Evolutionary conservation across 2,888 invertebrate species (phyloP).

Genomic region (Ophion slaviceki): DNA sequence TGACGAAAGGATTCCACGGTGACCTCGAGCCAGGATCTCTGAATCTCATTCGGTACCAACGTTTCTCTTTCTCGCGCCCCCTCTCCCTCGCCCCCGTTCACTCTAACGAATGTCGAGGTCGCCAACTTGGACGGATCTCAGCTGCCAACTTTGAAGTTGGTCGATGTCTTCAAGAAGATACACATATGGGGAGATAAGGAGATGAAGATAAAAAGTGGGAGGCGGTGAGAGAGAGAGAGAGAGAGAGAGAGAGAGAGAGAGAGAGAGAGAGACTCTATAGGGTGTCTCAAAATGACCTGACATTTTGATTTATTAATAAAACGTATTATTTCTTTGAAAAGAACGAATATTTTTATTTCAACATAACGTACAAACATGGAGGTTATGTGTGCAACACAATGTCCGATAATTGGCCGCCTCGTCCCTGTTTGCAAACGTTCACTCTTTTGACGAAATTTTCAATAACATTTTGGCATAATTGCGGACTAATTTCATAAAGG

Average conservation of each 20-base stretch:
- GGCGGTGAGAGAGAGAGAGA: not conserved
- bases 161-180: conserved; percentile 43
- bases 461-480: too few relatives aligned
- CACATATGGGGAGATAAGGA: not conserved
- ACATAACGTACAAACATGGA: too few relatives aligned
- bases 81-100: not conserved
- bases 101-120: conserved; percentile 55
- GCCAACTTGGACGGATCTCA: conserved; percentile 54
- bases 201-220: not conserved
- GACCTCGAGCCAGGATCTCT: conserved; percentile 54
- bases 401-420: too few relatives aligned
- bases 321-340: too few relatives aligned
- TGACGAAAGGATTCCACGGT: conserved; percentile 29
- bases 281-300: too few relatives aligned
- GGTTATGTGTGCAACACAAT: too few relatives aligned
- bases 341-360: too few relatives aligned
- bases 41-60: conserved; percentile 32
- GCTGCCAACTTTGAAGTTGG: conserved; percentile 50
- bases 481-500: too few relatives aligned
- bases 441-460: too few relatives aligned
- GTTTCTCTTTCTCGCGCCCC: conserved; percentile 8
- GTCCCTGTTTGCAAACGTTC: too few relatives aligned
- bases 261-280: not conserved
- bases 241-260: not conserved
- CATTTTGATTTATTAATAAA: too few relatives aligned